phyloP scores from a whole-genome alignment of 1,140 invertebrate species.

The Mycetomoellerius zeteki region DNA sequence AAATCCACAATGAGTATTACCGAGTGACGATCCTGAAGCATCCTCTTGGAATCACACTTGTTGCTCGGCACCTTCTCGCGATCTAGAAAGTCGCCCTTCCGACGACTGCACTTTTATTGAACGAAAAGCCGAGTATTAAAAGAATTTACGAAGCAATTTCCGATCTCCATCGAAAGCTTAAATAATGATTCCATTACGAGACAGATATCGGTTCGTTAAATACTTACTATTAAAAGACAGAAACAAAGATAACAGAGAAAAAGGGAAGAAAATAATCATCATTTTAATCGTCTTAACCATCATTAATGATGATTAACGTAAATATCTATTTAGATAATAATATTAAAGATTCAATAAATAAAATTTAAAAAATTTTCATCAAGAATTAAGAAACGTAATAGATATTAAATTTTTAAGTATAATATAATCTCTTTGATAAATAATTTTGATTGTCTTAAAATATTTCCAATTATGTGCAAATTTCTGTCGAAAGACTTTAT shows the following conservation, averaged over 20 bases:
- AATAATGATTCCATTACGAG: slow-evolving; percentile 44
- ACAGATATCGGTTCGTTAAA: slow-evolving; percentile 38
- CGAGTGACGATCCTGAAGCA: slow-evolving; percentile 68
- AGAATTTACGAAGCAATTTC: slow-evolving; percentile 82
- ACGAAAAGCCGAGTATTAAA: slow-evolving; percentile 76
- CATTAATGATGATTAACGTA: neutral
- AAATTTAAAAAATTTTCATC: neutral
- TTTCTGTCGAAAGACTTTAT: neutral
- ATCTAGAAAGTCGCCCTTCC: slow-evolving; percentile 73
- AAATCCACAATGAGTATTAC: slow-evolving; percentile 70
- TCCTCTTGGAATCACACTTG: slow-evolving; percentile 80
- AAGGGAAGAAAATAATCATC: too few species aligned
- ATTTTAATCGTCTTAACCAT: neutral
- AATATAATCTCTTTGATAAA: neutral
- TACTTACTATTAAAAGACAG: slow-evolving; percentile 1
- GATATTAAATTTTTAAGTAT: neutral
- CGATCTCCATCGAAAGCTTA: slow-evolving; percentile 26
- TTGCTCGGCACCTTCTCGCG: slow-evolving; percentile 74
- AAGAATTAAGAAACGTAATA: neutral
- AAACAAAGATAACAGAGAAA: neutral
- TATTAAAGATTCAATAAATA: neutral
- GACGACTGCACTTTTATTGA: slow-evolving; percentile 74
- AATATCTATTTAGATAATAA: neutral
- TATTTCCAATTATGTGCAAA: neutral
- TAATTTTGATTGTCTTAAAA: neutral